These are phyloP conservation scores for Drosophila insularis DNA, from an alignment of 1,140 invertebrate species.

Conservation along the genomic window DNA sequence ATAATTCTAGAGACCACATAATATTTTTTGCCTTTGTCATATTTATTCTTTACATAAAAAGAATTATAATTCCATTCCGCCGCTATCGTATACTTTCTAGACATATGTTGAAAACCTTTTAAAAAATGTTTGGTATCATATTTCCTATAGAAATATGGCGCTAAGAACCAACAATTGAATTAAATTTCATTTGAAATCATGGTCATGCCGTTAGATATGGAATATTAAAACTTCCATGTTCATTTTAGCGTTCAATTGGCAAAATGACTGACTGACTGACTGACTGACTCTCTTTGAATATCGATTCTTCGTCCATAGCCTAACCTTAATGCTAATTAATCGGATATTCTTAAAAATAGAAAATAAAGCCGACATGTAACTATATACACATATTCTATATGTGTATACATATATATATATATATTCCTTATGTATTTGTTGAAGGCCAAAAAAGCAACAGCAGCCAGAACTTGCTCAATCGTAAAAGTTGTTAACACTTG, in stretches of 20 bases:
- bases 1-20: no score
- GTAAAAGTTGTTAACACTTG: slow-evolving; percentile 11
- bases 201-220: background rate
- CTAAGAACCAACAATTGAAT: no score
- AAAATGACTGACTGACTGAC: no score
- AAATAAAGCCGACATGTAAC: slow-evolving; percentile 8
- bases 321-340: slow-evolving; percentile 9
- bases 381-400: background rate
- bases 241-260: background rate
- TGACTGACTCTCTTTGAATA: slow-evolving; percentile 1
- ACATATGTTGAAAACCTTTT: no score
- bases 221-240: background rate
- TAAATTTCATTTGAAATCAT: background rate
- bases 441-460: background rate
- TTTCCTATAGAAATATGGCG: no score
- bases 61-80: no score
- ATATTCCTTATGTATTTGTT: background rate
- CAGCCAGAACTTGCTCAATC: slow-evolving; percentile 4
- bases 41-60: no score
- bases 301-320: background rate
- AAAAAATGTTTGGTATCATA: no score
- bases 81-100: no score
- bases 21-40: no score
- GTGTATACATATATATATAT: background rate
- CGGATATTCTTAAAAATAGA: slow-evolving; percentile 11